These are phyloP conservation scores for Carcina quercana DNA, from an alignment of 2,888 invertebrate species.

Conservation along the genomic window DNA sequence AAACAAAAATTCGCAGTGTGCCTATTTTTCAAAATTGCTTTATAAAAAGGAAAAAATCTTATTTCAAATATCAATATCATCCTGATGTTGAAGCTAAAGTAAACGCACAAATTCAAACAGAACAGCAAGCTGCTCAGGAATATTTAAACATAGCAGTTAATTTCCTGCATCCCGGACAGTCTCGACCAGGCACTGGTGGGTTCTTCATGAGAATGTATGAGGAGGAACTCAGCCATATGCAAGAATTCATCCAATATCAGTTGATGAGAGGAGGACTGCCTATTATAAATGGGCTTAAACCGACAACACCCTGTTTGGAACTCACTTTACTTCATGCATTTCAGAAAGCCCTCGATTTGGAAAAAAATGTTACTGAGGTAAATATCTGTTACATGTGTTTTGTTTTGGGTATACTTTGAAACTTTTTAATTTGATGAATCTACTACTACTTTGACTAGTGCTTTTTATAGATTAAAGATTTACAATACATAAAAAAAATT, in stretches of 20 bases:
- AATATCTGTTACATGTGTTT: no score
- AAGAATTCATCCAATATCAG: slow-evolving; percentile 34
- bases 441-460: no score
- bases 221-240: slow-evolving; percentile 36
- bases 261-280: slow-evolving; percentile 30
- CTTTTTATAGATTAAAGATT: no score
- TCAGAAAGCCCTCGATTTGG: slow-evolving; percentile 28
- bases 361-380: slow-evolving; percentile 35
- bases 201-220: slow-evolving; percentile 41
- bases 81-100: slow-evolving; percentile 27
- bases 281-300: slow-evolving; percentile 19
- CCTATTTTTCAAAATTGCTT: background rate
- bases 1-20: no score
- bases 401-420: no score
- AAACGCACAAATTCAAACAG: slow-evolving; percentile 34
- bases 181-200: slow-evolving; percentile 29
- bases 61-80: slow-evolving; percentile 24
- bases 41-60: slow-evolving; percentile 13
- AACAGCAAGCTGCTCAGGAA: slow-evolving; percentile 36
- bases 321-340: slow-evolving; percentile 30
- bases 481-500: no score
- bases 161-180: slow-evolving; percentile 29
- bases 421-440: no score
- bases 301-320: slow-evolving; percentile 12
- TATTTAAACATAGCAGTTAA: slow-evolving; percentile 33